A percentile compares a stretch with the other conserved stretches of the same genome.
phyloP scores from a whole-genome alignment of 23 tunicate species.

The Aplidium turbinatum region DNA sequence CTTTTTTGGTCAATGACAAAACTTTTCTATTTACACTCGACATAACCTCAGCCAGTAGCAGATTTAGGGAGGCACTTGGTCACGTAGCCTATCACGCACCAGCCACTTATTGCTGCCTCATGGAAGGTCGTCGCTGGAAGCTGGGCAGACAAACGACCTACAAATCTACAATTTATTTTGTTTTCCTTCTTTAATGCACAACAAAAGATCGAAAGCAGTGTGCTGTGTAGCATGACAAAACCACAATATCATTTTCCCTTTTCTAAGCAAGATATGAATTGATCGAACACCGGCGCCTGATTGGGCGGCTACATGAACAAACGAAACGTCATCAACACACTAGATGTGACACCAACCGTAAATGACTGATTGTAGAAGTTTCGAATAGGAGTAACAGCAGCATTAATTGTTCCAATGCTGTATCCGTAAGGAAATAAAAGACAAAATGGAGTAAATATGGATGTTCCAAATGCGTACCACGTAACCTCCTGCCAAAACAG shows the following conservation, averaged over 20 bases:
- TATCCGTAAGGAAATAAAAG: constrained; percentile 50
- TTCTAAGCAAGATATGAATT: no score
- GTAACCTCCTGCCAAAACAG: constrained; percentile 44
- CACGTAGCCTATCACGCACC: no score
- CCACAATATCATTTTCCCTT: no score
- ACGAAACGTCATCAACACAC: no score
- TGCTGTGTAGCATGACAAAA: background rate
- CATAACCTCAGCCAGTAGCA: no score
- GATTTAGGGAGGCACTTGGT: no score
- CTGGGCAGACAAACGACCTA: no score
- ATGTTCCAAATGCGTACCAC: constrained; percentile 46
- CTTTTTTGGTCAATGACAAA: background rate
- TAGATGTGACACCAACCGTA: constrained; percentile 30
- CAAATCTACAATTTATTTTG: no score
- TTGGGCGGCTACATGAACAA: background rate
- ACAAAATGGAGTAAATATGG: constrained; percentile 43
- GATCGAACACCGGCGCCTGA: background rate
- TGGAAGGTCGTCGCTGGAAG: no score
- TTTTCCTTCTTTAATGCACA: no score
- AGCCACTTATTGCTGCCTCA: no score
- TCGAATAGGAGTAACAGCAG: constrained; percentile 27
- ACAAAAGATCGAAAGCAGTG: background rate
- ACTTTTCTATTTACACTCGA: background rate
- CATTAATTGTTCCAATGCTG: constrained; percentile 53
- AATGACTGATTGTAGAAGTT: constrained; percentile 45